Conservation (phyloP, 2,113 vertebrate genomes). For the Elgaria multicarinata region DNA sequence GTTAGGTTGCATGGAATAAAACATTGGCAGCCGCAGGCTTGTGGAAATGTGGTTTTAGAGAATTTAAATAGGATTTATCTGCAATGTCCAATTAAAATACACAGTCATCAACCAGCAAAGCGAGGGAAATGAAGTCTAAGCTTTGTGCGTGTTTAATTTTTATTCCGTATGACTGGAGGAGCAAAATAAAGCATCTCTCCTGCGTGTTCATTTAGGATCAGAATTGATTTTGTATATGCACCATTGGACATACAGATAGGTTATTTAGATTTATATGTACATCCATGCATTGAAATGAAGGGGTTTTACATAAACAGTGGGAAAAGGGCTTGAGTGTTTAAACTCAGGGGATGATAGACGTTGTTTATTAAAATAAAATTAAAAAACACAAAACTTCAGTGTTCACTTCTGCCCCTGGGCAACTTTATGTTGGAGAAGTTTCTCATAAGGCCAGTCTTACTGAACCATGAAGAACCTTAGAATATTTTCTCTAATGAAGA, state of each 20-base stretch:
- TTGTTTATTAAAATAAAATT: not conserved
- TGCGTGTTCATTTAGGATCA: constrained; percentile 42
- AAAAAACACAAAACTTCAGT: not conserved
- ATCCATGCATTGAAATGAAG: constrained; percentile 38
- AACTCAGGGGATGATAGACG: not conserved
- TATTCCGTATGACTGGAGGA: constrained; percentile 26
- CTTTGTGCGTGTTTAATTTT: constrained; percentile 47
- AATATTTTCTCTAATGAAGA: not conserved
- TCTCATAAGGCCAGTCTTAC: constrained; percentile 10
- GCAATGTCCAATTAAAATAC: constrained; percentile 44
- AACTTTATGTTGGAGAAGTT: not conserved
- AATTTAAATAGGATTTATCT: constrained; percentile 62
- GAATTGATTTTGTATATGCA: constrained; percentile 9
- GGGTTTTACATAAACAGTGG: not conserved
- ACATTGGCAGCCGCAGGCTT: constrained; percentile 16
- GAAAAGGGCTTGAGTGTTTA: not conserved
- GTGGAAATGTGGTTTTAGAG: constrained; percentile 33
- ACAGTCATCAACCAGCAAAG: constrained; percentile 34
- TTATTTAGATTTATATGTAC: not conserved
- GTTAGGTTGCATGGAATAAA: constrained; percentile 45
- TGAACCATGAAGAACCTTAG: constrained; percentile 27
- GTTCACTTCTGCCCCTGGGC: constrained; percentile 16
- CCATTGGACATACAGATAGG: not conserved
- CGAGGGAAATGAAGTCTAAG: constrained; percentile 30
- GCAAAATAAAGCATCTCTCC: constrained; percentile 16